Evolutionary conservation across 2,113 vertebrate species (phyloP).

Genomic region (Corythornis madagascariensis): DNA sequence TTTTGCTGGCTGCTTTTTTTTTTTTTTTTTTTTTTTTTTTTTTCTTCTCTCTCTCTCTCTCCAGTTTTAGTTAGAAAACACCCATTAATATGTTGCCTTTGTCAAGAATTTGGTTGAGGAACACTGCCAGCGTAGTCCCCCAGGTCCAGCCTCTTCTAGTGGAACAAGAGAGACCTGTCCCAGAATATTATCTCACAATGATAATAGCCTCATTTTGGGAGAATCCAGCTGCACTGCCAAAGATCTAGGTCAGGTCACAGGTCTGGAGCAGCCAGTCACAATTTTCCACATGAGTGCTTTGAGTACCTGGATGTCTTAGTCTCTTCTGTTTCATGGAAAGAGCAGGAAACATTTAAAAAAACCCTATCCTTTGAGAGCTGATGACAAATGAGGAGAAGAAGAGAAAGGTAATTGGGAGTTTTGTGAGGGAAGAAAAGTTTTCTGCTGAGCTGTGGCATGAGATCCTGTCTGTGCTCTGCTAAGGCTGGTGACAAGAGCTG

Average conservation of each 20-base stretch:
- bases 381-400: background rate
- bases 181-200: background rate
- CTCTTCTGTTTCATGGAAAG: background rate
- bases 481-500: rapidly evolving
- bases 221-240: background rate
- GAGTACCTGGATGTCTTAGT: background rate
- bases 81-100: background rate
- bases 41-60: background rate
- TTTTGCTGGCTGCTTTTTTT: no score
- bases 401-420: background rate
- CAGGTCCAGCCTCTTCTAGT: background rate
- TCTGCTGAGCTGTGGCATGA: background rate
- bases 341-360: background rate
- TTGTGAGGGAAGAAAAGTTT: background rate
- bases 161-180: background rate
- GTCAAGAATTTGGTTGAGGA: background rate
- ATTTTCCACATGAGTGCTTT: background rate
- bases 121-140: background rate
- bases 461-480: background rate
- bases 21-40: no score
- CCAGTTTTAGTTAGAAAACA: background rate
- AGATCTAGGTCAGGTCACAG: background rate
- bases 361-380: background rate
- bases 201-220: background rate
- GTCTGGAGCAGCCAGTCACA: background rate